These are phyloP conservation scores for Trichogramma evanescens DNA, from an alignment of 2,888 invertebrate genomes.

Conservation along the genomic window DNA sequence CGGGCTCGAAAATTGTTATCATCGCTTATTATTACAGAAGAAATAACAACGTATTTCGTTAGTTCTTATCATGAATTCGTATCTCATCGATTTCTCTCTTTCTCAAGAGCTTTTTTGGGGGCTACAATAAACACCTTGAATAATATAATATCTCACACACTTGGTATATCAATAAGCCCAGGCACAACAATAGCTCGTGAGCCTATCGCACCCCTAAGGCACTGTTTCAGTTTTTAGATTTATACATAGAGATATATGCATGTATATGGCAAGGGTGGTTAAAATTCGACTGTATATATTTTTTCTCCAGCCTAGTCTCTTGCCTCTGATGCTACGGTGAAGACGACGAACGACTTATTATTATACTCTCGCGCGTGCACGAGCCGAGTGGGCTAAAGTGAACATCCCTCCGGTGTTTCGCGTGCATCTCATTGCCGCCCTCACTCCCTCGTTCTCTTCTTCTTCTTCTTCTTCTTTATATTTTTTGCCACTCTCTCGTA, in stretches of 20 bases:
- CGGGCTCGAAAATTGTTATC: too few species aligned
- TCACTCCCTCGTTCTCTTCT: background rate
- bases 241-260: too few species aligned
- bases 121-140: background rate
- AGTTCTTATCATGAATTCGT: background rate
- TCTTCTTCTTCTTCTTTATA: background rate
- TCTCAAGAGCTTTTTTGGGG: too few species aligned
- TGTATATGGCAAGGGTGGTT: too few species aligned
- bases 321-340: background rate
- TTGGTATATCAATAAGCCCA: background rate
- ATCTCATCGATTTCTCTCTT: background rate
- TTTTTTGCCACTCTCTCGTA: too few species aligned
- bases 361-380: background rate
- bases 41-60: background rate
- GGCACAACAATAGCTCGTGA: background rate
- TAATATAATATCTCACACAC: background rate
- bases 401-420: slow-evolving; percentile 11
- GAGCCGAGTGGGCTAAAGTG: slow-evolving; percentile 14
- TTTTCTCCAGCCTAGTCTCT: background rate
- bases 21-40: background rate
- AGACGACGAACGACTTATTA: background rate
- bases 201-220: too few species aligned
- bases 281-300: too few species aligned
- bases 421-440: background rate
- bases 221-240: too few species aligned